Evolutionary conservation across 2,888 invertebrate genomes (phyloP), one percentile per base, ranked within the genome.

Genomic region (Oligia strigilis): DNA sequence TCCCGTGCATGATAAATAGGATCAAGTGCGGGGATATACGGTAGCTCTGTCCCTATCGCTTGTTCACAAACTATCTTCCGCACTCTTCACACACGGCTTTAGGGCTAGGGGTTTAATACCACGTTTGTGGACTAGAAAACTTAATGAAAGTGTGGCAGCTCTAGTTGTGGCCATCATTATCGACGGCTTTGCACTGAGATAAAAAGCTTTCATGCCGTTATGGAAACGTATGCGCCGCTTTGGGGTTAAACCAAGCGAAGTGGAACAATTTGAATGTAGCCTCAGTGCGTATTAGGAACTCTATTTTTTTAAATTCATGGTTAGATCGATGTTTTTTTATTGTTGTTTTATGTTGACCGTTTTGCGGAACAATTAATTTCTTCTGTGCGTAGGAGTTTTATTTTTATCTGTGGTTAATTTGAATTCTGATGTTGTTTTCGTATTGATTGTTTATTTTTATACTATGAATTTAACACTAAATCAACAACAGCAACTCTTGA

Each of bases 1-100:
- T 94, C 94, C 92, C 92, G 93, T 92, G 94, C 93, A 95, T 95
- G 95, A 95, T 95, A 96, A 96, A 96, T 95, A 95, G 95, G 95
- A 96, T 96, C 95, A 96, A 95, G 94, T 94, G 93, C 90, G 90
- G 93, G 92, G 92, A 90, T 92, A 87, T 92, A 90, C 87, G 83
- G 87, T 77, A 83, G 67, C 88, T 91, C 90, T 90, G 84, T 94
- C 94, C 87, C 91, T 90, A 84, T 94, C 91, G 84, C 73, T 86
- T 81, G 69, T 72, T 85, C 77, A 79, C 74, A 82, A 91, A 89
- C 88, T 88, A 88, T 90, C 71, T 76, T 81, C 83, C 65, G 66
- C 90, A 92, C 92, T 92, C 92, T 89, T 94, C 91, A 65, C 87
- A 87, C 92, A 77, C 78, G 86, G 89, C 83, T 87, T 77, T 83